A percentile compares a stretch with the other conserved stretches of the same genome.
These are phyloP conservation scores for Aradus depressus DNA, from an alignment of 2,888 invertebrate genomes.

Conservation along the genomic window DNA sequence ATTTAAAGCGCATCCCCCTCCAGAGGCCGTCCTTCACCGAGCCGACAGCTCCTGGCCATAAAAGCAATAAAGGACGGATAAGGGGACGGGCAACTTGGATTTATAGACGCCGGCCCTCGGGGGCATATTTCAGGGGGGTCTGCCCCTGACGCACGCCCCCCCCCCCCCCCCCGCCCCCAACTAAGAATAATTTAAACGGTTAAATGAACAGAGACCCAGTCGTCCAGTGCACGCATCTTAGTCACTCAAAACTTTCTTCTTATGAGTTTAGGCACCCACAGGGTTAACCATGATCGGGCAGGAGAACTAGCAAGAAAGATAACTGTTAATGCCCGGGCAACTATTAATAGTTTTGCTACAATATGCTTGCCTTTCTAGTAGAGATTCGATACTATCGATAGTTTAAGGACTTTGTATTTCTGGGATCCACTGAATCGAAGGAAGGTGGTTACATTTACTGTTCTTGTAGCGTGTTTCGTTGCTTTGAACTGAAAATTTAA, in stretches of 20 bases:
- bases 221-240: constrained; percentile 16
- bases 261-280: no score
- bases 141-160: constrained; percentile 26
- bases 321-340: background rate
- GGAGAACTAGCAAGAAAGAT: background rate
- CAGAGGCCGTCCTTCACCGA: constrained; percentile 27
- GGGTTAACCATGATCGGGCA: background rate
- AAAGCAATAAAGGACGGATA: constrained; percentile 32
- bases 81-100: constrained; percentile 25
- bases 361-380: no score
- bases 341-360: background rate
- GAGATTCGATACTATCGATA: no score
- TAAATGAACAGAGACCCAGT: constrained; percentile 21
- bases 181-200: constrained; percentile 24
- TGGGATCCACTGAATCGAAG: no score
- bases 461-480: no score
- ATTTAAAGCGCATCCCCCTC: constrained; percentile 29
- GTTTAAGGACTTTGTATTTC: no score
- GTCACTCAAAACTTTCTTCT: constrained; percentile 11
- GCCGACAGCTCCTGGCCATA: constrained; percentile 31
- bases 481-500: no score
- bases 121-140: constrained; percentile 30
- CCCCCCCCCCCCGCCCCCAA: constrained; percentile 15
- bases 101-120: constrained; percentile 29
- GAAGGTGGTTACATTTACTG: no score